phyloP scores from a whole-genome alignment of 2,113 vertebrate species.

The Notechis scutatus region DNA sequence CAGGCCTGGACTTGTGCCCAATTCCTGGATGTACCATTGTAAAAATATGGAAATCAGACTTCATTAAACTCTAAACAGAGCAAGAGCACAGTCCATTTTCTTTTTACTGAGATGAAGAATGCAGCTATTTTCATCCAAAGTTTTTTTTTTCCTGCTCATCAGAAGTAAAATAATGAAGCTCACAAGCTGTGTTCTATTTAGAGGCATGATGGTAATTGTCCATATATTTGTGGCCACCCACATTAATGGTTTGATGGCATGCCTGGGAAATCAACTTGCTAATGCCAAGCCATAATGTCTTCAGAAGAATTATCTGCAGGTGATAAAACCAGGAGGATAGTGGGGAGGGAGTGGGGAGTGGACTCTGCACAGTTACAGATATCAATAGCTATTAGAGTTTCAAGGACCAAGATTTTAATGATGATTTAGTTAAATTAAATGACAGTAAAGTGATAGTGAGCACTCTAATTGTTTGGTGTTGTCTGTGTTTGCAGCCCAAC shows the following conservation, averaged over 20 bases:
- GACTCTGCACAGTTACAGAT: not conserved
- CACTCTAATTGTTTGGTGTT: not conserved
- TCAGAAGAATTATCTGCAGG: accelerated
- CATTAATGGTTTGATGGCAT: accelerated
- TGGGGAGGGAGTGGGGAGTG: not conserved
- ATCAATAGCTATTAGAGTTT: not conserved
- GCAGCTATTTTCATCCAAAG: not conserved
- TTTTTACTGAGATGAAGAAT: conserved; percentile 10
- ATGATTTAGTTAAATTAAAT: not conserved
- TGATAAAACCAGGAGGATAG: not conserved
- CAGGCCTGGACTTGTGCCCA: not conserved
- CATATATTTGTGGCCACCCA: not conserved
- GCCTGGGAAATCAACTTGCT: conserved; percentile 5
- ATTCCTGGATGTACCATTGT: not conserved
- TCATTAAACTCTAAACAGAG: conserved; percentile 13
- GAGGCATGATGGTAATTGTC: not conserved
- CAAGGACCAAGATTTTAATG: not conserved
- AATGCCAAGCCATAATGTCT: accelerated
- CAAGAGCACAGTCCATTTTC: not conserved
- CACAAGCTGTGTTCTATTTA: conserved; percentile 23
- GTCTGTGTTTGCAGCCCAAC: not conserved
- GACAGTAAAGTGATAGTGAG: not conserved
- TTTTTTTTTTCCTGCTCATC: conserved; percentile 14
- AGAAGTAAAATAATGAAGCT: not conserved
- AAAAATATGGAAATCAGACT: not conserved